Percentiles rank a stretch among this genome's conserved stretches.
These are phyloP conservation scores for Microchrysa polita DNA, from an alignment of 2,888 invertebrate genomes.

Conservation along the genomic window DNA sequence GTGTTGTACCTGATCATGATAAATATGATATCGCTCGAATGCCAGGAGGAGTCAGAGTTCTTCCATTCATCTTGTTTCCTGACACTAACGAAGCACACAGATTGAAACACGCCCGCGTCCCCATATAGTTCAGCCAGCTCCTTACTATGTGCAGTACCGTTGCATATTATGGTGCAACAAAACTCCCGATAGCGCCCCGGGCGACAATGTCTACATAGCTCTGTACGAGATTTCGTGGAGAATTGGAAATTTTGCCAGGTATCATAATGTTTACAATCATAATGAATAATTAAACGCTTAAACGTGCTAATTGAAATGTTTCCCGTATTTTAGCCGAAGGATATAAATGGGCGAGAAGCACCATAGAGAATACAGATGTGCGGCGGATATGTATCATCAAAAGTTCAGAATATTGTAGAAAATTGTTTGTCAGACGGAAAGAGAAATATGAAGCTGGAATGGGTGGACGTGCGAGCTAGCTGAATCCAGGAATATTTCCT, in stretches of 20 bases:
- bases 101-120: background rate
- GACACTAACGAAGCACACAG: too few species aligned
- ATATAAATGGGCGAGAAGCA: too few species aligned
- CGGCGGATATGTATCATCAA: too few species aligned
- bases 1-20: background rate
- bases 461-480: too few species aligned
- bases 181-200: background rate
- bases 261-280: slow-evolving; percentile 45
- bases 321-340: slow-evolving; percentile 25
- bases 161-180: background rate
- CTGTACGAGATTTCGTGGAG: background rate
- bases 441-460: too few species aligned
- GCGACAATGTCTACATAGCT: too few species aligned
- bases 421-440: too few species aligned
- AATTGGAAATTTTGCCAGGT: slow-evolving; percentile 21
- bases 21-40: background rate
- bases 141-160: background rate
- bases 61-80: too few species aligned
- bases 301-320: slow-evolving; percentile 47
- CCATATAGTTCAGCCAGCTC: background rate
- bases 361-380: background rate
- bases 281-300: slow-evolving; percentile 48
- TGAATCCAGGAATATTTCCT: too few species aligned
- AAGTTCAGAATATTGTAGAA: too few species aligned
- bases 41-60: background rate